Base-by-base conservation (phyloP, 30 jellyfish, hydroid and myxozoan genomes). In the Aurelia sp. region DNA sequence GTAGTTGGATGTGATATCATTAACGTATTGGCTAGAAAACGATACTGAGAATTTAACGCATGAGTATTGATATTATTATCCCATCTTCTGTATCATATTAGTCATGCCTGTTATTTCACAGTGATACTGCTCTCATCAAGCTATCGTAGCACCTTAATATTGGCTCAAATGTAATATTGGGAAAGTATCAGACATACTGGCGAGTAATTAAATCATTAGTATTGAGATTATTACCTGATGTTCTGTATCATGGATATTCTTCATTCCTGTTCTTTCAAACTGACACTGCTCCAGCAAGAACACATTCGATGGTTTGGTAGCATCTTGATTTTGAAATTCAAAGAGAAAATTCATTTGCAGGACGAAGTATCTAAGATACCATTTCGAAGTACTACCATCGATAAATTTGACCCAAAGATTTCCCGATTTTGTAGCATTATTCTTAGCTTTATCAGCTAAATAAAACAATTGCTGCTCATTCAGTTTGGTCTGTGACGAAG, bases 241-340 rank as follows among this genome's bases (percentile, higher is more conserved):
- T 38, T 86, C 96, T 57, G n/a, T 13, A 55, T 86, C 96, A 40
- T 86, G 89, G 13, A 86, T 64, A 74, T 67, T 75, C 68, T 86
- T 86, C 90, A 86, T 75, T 24, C 85, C 90, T 1, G 78, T 77
- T 55, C 96, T 62, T 33, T 86, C 96, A 53, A 76, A 86, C 50
- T 86, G 78, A 40, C 96, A 86, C 55, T 86, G 96, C 72, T 86
- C 96, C 10, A 86, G 85, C 55, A 86, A 78, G 19, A 74, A 64
- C 2, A 77, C 89, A 50, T 75, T 76, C 64, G 61, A 33, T 16
- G 96, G 96, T 50, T 68, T 76, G 57, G 76, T 5, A 13, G 86
- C 41, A 16, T 86, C 96, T 52, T 86, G 89, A 55, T 59, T 77
- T 7, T 75, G 90, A 68, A 86, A 86, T 57, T 86, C 96, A 67